Evolutionary conservation across 2,797 vertebrate genomes (phyloP).

Genomic region (Acipenser transmontanus): DNA sequence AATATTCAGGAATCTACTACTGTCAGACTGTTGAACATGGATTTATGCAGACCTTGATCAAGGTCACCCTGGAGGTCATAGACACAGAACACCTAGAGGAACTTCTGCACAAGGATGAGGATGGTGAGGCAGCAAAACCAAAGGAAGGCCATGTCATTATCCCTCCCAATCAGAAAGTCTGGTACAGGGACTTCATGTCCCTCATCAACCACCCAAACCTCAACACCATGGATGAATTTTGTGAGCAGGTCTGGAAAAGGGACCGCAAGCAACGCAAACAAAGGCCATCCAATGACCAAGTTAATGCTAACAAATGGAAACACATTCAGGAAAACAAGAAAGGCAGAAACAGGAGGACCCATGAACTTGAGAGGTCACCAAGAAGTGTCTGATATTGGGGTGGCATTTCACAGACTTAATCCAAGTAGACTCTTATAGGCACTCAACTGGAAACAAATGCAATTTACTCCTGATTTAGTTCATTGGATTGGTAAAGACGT

Average conservation of each 20-base stretch:
- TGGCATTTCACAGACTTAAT: conserved; percentile 60
- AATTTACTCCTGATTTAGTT: conserved; percentile 63
- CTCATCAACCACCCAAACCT: conserved; percentile 91
- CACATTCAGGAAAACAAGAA: conserved; percentile 95
- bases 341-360: conserved; percentile 96
- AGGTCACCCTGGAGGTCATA: conserved; percentile 89
- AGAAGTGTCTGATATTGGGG: conserved; percentile 81
- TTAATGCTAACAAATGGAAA: conserved; percentile 87
- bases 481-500: conserved; percentile 76
- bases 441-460: conserved; percentile 74
- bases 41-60: conserved; percentile 89
- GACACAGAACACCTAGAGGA: conserved; percentile 83
- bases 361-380: conserved; percentile 92
- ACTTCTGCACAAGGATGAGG: conserved; percentile 77
- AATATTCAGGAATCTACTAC: conserved; percentile 82
- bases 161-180: conserved; percentile 79
- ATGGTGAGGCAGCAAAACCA: conserved; percentile 48
- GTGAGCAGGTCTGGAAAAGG: conserved; percentile 96
- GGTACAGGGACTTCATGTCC: conserved; percentile 98
- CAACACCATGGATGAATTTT: conserved; percentile 94
- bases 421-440: conserved; percentile 67
- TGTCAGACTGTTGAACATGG: conserved; percentile 94
- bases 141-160: conserved; percentile 65
- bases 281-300: conserved; percentile 67
- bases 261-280: conserved; percentile 87